phyloP scores from a whole-genome alignment of 1,140 invertebrate species.

The Drosophila melanica region DNA sequence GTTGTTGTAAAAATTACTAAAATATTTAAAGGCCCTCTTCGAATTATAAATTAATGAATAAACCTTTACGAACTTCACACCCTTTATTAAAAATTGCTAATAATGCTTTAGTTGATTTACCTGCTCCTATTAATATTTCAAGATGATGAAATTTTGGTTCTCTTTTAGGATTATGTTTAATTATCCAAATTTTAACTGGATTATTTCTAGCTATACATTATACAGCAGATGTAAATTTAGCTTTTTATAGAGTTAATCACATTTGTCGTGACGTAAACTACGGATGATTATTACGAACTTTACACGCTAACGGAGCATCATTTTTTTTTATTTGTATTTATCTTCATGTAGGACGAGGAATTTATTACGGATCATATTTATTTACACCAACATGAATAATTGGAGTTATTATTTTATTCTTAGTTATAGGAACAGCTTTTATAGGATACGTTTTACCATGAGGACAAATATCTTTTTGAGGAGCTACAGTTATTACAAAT shows the following conservation, averaged over 20 bases:
- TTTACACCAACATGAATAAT: conserved; percentile 85
- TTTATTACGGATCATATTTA: conserved; percentile 53
- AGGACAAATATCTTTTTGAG: conserved; percentile 90
- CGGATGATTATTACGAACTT: conserved; percentile 85
- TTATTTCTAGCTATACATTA: conserved; percentile 87
- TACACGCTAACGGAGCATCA: conserved; percentile 86
- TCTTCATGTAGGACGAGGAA: conserved; percentile 47
- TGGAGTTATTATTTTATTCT: conserved; percentile 86
- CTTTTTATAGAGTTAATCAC: conserved; percentile 86
- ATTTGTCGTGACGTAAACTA: conserved; percentile 86
- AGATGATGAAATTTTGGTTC: conserved; percentile 72
- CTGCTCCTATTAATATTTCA: conserved; percentile 85
- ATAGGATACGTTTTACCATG: conserved; percentile 89
- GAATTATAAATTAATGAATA: conserved; percentile 84
- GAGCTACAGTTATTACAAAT: conserved; percentile 90
- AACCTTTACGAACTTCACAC: conserved; percentile 72
- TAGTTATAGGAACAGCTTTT: conserved; percentile 88
- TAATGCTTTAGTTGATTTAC: conserved; percentile 85
- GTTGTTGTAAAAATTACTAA: conserved; percentile 84
- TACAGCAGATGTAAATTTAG: conserved; percentile 85
- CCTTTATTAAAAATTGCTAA: conserved; percentile 78
- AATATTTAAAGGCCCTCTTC: conserved; percentile 82
- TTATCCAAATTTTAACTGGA: conserved; percentile 86
- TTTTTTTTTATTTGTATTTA: conserved; percentile 85
- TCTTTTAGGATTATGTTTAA: conserved; percentile 86